phyloP scores from a whole-genome alignment of 2,888 invertebrate species.

The Eurois occulta region DNA sequence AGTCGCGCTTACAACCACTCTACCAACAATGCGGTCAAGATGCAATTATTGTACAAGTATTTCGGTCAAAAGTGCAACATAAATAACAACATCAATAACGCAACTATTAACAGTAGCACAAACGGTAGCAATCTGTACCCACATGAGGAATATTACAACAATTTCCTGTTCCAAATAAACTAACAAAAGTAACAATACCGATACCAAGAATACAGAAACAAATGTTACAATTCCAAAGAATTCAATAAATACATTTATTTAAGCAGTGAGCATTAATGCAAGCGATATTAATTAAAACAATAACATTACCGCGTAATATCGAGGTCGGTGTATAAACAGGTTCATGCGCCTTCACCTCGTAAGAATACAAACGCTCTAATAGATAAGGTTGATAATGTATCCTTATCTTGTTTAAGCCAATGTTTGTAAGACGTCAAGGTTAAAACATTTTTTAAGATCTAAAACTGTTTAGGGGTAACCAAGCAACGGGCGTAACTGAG shows the following conservation, averaged over 20 bases:
- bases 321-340: slow-evolving; percentile 54
- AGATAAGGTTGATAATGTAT: slow-evolving; percentile 35
- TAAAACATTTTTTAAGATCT: not conserved
- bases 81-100: not conserved
- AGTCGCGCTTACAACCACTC: not conserved
- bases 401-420: slow-evolving; percentile 16
- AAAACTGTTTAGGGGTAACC: not conserved
- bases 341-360: slow-evolving; percentile 48
- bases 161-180: slow-evolving; percentile 45
- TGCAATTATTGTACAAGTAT: not conserved
- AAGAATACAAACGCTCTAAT: slow-evolving; percentile 33
- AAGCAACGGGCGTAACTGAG: not conserved
- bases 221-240: slow-evolving; percentile 35
- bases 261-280: slow-evolving; percentile 46
- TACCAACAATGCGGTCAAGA: not conserved
- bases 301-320: slow-evolving; percentile 48
- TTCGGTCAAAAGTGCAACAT: not conserved
- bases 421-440: not conserved
- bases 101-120: not conserved
- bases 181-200: not conserved
- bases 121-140: not conserved
- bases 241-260: slow-evolving; percentile 40
- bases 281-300: slow-evolving; percentile 50
- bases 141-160: slow-evolving; percentile 10
- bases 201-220: slow-evolving; percentile 29